A percentile compares a stretch with the other conserved stretches of the same genome.
Evolutionary conservation across 2,797 vertebrate species (phyloP).

Genomic region (Cercopithecus mitis): DNA sequence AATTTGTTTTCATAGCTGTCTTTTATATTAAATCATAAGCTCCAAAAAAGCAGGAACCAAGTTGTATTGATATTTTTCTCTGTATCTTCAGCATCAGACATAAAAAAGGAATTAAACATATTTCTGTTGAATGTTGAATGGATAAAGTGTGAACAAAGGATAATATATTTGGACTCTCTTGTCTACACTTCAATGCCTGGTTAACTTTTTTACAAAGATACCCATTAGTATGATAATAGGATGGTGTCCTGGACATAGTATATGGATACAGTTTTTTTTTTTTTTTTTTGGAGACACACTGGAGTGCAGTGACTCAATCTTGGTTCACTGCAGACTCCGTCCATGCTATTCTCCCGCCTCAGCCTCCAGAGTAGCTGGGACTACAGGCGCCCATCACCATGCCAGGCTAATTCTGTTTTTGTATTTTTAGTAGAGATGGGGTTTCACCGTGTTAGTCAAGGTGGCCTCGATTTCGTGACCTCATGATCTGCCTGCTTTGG

Average conservation of each 20-base stretch:
- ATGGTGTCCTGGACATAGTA: background rate
- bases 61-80: background rate
- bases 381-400: no score
- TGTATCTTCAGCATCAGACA: background rate
- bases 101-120: background rate
- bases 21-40: background rate
- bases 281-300: no score
- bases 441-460: no score
- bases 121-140: background rate
- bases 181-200: background rate
- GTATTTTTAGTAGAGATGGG: no score
- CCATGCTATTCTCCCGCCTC: no score
- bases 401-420: no score
- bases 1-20: background rate
- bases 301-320: no score
- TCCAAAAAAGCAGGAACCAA: background rate
- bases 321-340: no score
- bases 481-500: no score
- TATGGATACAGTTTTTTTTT: background rate
- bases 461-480: no score
- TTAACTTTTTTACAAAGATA: background rate
- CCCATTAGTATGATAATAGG: background rate
- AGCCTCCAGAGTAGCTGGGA: no score
- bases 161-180: background rate
- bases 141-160: background rate